phyloP scores from a whole-genome alignment of 2,797 vertebrate genomes.

The Amniataba percoides region DNA sequence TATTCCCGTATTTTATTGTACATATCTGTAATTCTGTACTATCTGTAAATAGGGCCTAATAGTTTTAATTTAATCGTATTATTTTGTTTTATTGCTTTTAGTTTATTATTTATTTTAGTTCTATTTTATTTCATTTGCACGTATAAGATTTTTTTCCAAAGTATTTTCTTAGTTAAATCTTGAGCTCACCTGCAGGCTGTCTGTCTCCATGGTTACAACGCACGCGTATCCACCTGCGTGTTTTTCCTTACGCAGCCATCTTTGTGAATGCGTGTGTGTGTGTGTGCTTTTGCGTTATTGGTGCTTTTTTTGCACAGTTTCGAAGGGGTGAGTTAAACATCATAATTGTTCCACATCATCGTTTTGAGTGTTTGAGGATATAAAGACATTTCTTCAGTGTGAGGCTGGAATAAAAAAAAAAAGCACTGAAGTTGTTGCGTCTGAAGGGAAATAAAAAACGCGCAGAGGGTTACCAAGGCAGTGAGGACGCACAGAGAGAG shows the following conservation, averaged over 20 bases:
- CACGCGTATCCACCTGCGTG: conserved; percentile 9
- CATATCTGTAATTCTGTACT: no score
- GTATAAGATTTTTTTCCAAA: no score
- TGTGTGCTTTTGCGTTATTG: neutral
- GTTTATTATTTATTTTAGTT: no score
- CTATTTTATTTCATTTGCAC: no score
- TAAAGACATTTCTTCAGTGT: neutral
- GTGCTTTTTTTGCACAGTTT: conserved; percentile 10
- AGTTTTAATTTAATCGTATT: no score
- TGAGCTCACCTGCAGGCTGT: neutral
- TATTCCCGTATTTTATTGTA: no score
- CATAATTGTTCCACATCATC: no score
- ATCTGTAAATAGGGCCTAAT: no score
- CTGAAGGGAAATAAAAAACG: neutral
- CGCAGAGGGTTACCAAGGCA: conserved; percentile 45
- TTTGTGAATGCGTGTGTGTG: conserved; percentile 33
- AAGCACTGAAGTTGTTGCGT: neutral
- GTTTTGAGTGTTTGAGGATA: no score
- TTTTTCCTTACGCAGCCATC: conserved; percentile 13
- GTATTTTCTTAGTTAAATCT: no score
- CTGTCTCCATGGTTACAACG: conserved; percentile 55
- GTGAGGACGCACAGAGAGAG: conserved; percentile 51
- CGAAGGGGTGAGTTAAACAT: conserved; percentile 13
- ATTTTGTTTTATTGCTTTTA: no score
- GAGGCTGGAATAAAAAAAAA: neutral